phyloP scores from a whole-genome alignment of 1,140 invertebrate species.

The Steinernema khuongi region DNA sequence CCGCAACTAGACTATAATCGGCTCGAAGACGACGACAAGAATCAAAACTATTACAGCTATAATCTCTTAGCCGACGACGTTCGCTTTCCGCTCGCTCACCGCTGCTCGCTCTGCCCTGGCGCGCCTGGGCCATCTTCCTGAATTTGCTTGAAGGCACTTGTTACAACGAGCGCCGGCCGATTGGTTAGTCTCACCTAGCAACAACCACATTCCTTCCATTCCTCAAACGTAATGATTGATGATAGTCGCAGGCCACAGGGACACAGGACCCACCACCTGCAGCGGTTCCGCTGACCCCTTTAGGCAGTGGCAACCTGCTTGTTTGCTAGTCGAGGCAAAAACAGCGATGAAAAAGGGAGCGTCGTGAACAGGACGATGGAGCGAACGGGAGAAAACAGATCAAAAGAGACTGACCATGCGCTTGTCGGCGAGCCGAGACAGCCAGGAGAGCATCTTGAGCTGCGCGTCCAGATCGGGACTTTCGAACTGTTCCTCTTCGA shows the following conservation, averaged over 20 bases:
- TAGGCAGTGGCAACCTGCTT: conserved; percentile 16
- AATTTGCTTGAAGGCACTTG: conserved; percentile 14
- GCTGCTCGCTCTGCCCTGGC: not conserved
- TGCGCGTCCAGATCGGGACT: conserved; percentile 32
- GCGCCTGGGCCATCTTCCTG: conserved; percentile 11
- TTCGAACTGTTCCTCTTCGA: conserved; percentile 39
- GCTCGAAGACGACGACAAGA: conserved; percentile 10
- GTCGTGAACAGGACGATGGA: conserved; percentile 1
- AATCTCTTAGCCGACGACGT: conserved; percentile 4
- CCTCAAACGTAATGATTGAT: conserved; percentile 15
- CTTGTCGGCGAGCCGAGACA: not conserved
- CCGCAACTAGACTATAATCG: not conserved
- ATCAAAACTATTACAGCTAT: conserved; percentile 11
- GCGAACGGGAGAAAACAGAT: conserved; percentile 10
- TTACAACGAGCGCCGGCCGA: conserved; percentile 12
- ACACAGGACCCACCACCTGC: conserved; percentile 4
- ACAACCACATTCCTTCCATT: conserved; percentile 16
- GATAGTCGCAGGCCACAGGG: conserved; percentile 1
- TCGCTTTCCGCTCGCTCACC: not conserved
- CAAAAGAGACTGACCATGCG: conserved; percentile 1
- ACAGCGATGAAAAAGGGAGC: not conserved
- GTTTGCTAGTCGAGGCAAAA: not conserved
- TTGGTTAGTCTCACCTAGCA: conserved; percentile 16
- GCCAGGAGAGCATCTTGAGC: conserved; percentile 40
- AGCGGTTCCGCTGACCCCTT: not conserved